phyloP scores from a whole-genome alignment of 2,113 vertebrate genomes.

The Murina feae region DNA sequence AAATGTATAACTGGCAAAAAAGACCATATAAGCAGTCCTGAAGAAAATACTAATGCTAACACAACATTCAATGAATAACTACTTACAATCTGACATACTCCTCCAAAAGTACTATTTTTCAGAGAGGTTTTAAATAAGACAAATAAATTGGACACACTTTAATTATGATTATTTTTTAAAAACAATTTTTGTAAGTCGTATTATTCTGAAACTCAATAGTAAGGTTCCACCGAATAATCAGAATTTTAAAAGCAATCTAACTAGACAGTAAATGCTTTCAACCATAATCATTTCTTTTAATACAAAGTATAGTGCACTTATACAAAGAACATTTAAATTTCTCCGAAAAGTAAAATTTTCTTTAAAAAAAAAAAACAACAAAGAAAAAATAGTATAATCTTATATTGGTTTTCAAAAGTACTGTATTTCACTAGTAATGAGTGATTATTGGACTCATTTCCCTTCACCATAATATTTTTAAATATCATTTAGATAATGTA shows the following conservation, averaged over 20 bases:
- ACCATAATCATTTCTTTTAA: background rate
- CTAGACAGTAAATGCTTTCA: slow-evolving; percentile 18
- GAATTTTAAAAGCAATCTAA: slow-evolving; percentile 36
- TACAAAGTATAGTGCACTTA: background rate
- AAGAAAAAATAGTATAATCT: background rate
- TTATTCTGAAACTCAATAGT: background rate
- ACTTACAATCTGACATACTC: slow-evolving; percentile 14
- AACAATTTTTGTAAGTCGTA: background rate
- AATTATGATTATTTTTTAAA: background rate
- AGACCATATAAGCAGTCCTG: background rate
- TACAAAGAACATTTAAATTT: slow-evolving; percentile 22
- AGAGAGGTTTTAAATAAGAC: background rate
- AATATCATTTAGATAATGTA: background rate
- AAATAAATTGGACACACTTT: background rate
- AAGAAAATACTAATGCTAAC: background rate
- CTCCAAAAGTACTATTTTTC: background rate
- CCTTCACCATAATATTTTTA: background rate
- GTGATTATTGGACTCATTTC: background rate
- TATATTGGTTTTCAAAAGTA: background rate
- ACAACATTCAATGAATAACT: background rate
- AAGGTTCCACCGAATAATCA: slow-evolving; percentile 8
- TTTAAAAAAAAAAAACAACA: slow-evolving; percentile 1
- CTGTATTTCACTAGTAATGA: background rate
- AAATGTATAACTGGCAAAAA: background rate
- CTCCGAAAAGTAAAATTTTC: background rate